phyloP scores from a whole-genome alignment of 2,888 invertebrate genomes.

The Acheta domesticus region DNA sequence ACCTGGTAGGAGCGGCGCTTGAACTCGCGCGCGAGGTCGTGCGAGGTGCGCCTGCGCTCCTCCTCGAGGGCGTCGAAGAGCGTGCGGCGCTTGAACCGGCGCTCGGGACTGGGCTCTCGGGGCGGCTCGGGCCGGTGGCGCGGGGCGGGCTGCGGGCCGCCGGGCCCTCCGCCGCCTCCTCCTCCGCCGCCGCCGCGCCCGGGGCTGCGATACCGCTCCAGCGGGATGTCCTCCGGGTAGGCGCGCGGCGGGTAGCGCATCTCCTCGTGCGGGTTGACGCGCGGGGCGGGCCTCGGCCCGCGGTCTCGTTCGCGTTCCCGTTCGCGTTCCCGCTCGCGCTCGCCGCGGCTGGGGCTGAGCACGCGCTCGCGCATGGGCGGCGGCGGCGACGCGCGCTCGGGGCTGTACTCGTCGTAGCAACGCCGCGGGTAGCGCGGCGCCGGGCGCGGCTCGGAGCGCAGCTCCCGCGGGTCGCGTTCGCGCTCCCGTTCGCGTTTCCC shows the following conservation, averaged over 20 bases:
- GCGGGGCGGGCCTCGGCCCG: not conserved
- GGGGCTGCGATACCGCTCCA: conserved; percentile 24
- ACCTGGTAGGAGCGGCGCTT: conserved; percentile 51
- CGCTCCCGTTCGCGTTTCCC: conserved; percentile 19
- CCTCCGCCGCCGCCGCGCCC: not conserved
- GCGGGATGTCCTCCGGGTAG: conserved; percentile 9
- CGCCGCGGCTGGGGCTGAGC: not conserved
- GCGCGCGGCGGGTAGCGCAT: not conserved
- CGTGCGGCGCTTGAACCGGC: conserved; percentile 33
- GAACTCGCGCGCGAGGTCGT: conserved; percentile 51
- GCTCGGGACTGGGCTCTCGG: conserved; percentile 27
- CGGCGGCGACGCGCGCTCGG: not conserved
- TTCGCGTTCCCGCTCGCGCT: not conserved
- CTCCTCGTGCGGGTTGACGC: not conserved
- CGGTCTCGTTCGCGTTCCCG: not conserved
- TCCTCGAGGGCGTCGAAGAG: conserved; percentile 47
- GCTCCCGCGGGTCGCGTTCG: conserved; percentile 25
- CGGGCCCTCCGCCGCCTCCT: conserved; percentile 36
- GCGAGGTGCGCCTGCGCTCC: conserved; percentile 49
- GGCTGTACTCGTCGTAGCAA: not conserved
- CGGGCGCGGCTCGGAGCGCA: conserved; percentile 29
- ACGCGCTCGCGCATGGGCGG: not conserved
- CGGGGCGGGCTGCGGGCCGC: conserved; percentile 23
- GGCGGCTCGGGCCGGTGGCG: not conserved
- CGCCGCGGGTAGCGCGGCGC: conserved; percentile 23